Base-by-base conservation (phyloP, 2,888 invertebrate species). In the Apodemia hepburni region DNA sequence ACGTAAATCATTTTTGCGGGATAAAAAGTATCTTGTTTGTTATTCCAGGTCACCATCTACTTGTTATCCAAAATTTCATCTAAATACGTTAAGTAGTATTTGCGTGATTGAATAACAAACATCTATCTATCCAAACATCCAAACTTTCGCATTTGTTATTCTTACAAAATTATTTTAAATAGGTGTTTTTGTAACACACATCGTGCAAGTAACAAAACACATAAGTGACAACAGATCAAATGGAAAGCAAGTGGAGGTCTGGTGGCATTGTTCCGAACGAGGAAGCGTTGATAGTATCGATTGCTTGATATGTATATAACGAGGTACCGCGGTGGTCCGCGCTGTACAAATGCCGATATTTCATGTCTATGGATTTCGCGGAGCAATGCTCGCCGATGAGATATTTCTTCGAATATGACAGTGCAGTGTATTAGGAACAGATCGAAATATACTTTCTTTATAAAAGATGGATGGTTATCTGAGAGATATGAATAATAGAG, bases 301-400 rank as follows among this genome's bases (percentile, higher is more conserved):
- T 54, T 54, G 54, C 27, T 54, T 71, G 70, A 71, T 70, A 70
- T 69, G 71, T 71, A 70, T 70, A 69, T 71, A 70, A 68, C 71
- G 69, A 72, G 66, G 67, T 63, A 17, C 64, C 64, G 66, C 64
- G 67, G 70, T 68, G 70, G 70, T 70, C 70, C 27, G 54, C 61
- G 51, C 49, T 49, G 61, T 59, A 61, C 60, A 67, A 61, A 66
- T 35, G 67, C 65, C 65, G 33, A 68, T 70, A 70, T 66, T 65
- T 69, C 65, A 68, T 64, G 65, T 66, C 64, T 29, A 7, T 22
- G 57, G 58, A 54, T 60, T 65, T 59, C 61, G 54, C 54, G 54
- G 54, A 54, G 54, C 27, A 54, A 22, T 27, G 54, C 54, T 54
- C 54, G 54, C 22, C 54, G 54, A 54, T 58, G 59, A 58, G 18